Evolutionary conservation across 2,797 vertebrate species (phyloP).

Genomic region (Micromesistius poutassou): DNA sequence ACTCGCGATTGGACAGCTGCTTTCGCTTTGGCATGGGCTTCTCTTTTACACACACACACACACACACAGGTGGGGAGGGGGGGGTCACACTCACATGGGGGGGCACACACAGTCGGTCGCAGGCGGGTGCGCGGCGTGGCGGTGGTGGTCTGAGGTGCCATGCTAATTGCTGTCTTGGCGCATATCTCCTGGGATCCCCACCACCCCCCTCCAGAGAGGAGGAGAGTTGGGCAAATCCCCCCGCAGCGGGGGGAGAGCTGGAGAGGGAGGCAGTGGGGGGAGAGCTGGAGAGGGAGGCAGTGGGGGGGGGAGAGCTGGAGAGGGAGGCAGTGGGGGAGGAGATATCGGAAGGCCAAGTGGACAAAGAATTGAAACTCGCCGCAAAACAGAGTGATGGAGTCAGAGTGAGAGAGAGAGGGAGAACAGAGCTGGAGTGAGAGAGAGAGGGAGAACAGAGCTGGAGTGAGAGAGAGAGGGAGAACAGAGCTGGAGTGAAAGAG

Average conservation of each 20-base stretch:
- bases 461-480: not conserved
- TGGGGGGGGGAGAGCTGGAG: not conserved
- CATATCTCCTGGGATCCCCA: constrained; percentile 62
- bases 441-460: too few relatives aligned
- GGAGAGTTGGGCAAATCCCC: constrained; percentile 66
- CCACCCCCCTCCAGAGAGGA: constrained; percentile 58
- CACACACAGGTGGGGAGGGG: too few relatives aligned
- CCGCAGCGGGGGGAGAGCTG: too few relatives aligned
- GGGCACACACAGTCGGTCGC: not conserved
- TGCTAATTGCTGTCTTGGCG: constrained; percentile 73
- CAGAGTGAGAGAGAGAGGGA: not conserved
- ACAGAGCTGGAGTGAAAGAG: not conserved
- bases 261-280: too few relatives aligned
- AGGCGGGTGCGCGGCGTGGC: constrained; percentile 18
- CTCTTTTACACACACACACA: not conserved
- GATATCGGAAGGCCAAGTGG: not conserved
- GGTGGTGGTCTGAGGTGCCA: constrained; percentile 57
- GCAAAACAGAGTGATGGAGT: not conserved
- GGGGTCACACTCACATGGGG: not conserved
- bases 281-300: not conserved
- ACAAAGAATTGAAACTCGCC: too few relatives aligned
- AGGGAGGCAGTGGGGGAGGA: too few relatives aligned
- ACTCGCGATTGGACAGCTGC: too few relatives aligned
- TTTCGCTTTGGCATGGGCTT: too few relatives aligned
- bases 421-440: not conserved